Evolutionary conservation across 2,797 vertebrate species (phyloP).

Genomic region (Cryptoprocta ferox): DNA sequence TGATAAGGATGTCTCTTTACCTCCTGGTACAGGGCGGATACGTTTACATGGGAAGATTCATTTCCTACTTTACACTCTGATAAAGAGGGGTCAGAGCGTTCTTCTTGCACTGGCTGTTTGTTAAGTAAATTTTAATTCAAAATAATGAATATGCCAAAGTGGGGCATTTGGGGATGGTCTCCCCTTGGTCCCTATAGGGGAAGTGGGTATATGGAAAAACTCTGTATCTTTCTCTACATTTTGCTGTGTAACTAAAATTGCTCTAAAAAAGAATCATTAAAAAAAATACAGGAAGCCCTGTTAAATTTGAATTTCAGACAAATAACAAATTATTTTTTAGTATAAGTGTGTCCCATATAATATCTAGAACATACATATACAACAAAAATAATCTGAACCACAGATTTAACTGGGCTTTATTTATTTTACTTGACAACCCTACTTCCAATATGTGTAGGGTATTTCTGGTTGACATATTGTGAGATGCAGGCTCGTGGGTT

Average conservation of each 20-base stretch:
- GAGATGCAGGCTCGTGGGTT: background rate
- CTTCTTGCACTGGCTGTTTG: background rate
- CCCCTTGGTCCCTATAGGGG: background rate
- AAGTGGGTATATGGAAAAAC: background rate
- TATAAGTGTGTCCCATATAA: background rate
- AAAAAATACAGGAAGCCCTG: background rate
- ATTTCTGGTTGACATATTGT: background rate
- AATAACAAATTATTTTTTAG: background rate
- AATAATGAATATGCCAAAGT: background rate
- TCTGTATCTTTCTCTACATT: background rate
- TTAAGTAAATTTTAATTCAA: background rate
- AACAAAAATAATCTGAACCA: conserved; percentile 23
- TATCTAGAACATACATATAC: conserved; percentile 9
- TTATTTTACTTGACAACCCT: background rate
- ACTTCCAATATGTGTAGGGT: background rate
- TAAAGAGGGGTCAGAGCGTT: background rate
- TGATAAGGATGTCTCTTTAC: too few relatives aligned
- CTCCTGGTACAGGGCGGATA: background rate
- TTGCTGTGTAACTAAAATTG: background rate
- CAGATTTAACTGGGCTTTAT: background rate
- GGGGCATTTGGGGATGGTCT: background rate
- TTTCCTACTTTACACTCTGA: background rate
- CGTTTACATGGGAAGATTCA: background rate
- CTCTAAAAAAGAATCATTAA: background rate
- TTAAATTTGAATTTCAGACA: background rate